These are phyloP conservation scores for Boloria selene DNA, from an alignment of 2,888 invertebrate species.

Conservation along the genomic window DNA sequence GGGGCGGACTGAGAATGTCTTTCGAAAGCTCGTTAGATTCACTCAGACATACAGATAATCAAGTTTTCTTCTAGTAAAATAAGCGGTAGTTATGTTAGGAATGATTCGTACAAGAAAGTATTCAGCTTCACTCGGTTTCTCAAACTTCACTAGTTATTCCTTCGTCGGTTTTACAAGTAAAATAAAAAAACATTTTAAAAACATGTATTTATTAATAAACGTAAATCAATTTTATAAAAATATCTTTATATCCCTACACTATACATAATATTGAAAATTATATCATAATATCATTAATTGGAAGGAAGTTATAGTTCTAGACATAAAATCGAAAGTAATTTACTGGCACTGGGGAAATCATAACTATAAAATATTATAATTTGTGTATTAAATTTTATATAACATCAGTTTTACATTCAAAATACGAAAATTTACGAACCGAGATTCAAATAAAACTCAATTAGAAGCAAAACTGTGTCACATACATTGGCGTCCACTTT, in stretches of 20 bases:
- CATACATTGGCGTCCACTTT: too few species aligned
- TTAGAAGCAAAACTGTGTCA: too few species aligned
- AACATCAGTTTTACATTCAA: background rate
- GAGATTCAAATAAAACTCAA: too few species aligned
- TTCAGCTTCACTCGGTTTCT: too few species aligned
- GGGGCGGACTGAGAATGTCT: too few species aligned
- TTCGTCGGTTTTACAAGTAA: background rate
- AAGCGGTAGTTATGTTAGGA: too few species aligned
- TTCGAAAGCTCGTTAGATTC: too few species aligned
- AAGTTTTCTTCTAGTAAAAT: too few species aligned
- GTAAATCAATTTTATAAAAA: conserved; percentile 20
- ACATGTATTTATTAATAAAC: conserved; percentile 25
- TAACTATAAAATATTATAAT: background rate
- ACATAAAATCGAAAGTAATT: conserved; percentile 1
- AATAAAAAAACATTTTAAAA: conserved; percentile 4
- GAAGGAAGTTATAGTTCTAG: background rate
- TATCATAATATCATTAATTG: background rate
- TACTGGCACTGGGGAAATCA: background rate
- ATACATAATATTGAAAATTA: background rate
- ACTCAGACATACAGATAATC: too few species aligned
- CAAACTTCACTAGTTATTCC: background rate
- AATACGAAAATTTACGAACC: too few species aligned
- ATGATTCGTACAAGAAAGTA: too few species aligned
- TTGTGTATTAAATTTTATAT: background rate
- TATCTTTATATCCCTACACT: conserved; percentile 4